These are phyloP conservation scores for Phoxinus phoxinus DNA, from an alignment of 2,113 vertebrate genomes.

Conservation along the genomic window DNA sequence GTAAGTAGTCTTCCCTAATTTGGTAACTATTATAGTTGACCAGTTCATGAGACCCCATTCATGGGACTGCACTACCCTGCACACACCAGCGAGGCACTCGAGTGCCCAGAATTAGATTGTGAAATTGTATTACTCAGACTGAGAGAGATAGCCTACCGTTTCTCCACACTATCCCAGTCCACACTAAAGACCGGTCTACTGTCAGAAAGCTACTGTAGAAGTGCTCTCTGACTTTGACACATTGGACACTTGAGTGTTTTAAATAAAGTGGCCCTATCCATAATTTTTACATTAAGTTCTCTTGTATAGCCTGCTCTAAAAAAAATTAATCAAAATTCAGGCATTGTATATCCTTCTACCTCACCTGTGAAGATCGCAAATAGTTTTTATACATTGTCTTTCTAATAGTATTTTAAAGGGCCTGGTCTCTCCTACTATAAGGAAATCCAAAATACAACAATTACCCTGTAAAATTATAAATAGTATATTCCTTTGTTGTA, in stretches of 20 bases:
- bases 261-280: too few species aligned
- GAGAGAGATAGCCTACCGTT: constrained; percentile 67
- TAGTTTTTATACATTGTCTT: neutral
- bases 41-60: neutral
- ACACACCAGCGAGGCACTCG: neutral
- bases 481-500: neutral
- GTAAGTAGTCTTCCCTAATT: neutral
- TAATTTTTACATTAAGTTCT: neutral
- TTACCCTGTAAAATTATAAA: neutral
- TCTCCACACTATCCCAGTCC: constrained; percentile 75
- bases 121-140: constrained; percentile 14
- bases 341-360: neutral
- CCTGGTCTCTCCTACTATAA: neutral
- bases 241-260: neutral
- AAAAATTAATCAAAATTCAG: neutral
- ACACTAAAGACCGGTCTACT: constrained; percentile 63
- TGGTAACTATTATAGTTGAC: neutral
- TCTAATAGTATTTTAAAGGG: neutral
- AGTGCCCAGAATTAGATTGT: constrained; percentile 19
- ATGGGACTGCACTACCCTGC: constrained; percentile 17
- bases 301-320: neutral
- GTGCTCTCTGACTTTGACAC: neutral
- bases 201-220: constrained; percentile 5
- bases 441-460: neutral
- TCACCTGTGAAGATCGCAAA: neutral